Percentiles rank a stretch among this genome's conserved stretches.
phyloP scores from a whole-genome alignment of 2,888 invertebrate genomes.

The Falcaria lacertinaria region DNA sequence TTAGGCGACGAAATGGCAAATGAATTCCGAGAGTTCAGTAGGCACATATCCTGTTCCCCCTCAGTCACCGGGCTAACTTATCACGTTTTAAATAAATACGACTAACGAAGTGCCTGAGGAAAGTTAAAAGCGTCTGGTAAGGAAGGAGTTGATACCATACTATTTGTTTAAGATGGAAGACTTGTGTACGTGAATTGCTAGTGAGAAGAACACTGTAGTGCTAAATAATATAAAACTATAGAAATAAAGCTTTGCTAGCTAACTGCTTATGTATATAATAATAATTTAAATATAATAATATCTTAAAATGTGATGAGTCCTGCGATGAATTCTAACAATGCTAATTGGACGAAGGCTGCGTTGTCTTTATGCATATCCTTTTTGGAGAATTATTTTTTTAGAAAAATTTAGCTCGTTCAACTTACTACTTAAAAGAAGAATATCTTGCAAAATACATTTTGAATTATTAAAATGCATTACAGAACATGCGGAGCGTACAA shows the following conservation, averaged over 20 bases:
- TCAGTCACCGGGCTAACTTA: constrained; percentile 65
- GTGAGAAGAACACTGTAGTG: neutral
- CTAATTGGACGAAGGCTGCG: too few species aligned
- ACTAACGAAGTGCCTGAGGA: constrained; percentile 74
- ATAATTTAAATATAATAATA: too few species aligned
- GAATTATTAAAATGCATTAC: neutral
- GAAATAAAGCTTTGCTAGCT: too few species aligned
- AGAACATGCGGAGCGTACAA: neutral
- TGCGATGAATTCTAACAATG: too few species aligned
- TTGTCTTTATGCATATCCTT: too few species aligned
- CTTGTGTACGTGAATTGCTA: neutral
- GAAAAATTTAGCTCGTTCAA: too few species aligned
- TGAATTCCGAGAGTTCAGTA: constrained; percentile 39
- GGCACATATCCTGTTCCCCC: constrained; percentile 60
- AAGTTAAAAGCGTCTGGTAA: constrained; percentile 68
- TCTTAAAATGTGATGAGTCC: too few species aligned
- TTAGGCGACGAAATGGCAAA: constrained; percentile 41
- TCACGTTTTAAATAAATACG: constrained; percentile 70
- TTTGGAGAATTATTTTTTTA: too few species aligned
- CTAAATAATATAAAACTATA: too few species aligned
- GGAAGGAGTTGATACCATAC: constrained; percentile 43
- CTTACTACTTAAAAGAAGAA: too few species aligned
- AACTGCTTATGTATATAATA: too few species aligned
- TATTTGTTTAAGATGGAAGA: constrained; percentile 14
- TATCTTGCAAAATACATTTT: neutral